Percentiles rank a stretch among this genome's conserved stretches.
Conservation (phyloP, 1,140 invertebrate genomes). For the Venustaconcha ellipsiformis region DNA sequence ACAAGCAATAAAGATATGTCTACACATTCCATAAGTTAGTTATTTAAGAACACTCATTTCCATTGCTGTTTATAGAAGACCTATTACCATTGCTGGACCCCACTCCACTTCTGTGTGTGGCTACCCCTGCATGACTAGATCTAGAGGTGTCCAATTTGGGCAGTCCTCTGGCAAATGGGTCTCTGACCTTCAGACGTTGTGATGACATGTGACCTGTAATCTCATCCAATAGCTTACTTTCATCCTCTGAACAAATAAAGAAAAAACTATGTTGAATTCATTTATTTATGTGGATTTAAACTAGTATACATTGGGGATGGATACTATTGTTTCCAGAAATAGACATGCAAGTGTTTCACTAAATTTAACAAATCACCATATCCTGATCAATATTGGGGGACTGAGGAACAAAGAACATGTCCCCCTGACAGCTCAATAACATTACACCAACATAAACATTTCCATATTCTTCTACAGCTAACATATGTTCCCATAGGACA, state of each 20-base stretch:
- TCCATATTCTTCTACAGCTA: no score
- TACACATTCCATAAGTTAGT: constrained; percentile 2
- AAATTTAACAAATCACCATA: no score
- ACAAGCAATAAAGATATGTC: neutral
- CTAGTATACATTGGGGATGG: no score
- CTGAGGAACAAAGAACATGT: no score
- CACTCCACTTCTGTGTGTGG: constrained; percentile 16
- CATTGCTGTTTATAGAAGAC: neutral
- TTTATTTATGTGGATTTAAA: no score
- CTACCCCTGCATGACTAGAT: constrained; percentile 20
- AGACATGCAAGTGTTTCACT: no score
- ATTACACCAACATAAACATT: no score
- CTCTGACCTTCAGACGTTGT: constrained; percentile 36
- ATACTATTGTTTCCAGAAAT: no score
- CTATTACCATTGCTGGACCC: constrained; percentile 15
- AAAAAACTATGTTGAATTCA: neutral
- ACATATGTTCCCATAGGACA: no score
- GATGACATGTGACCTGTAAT: constrained; percentile 58
- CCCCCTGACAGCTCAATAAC: no score
- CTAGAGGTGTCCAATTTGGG: constrained; percentile 33
- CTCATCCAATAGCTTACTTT: constrained; percentile 56
- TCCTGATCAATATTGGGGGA: no score
- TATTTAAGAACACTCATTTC: no score
- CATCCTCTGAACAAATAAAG: constrained; percentile 47
- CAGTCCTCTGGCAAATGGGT: constrained; percentile 46